These are phyloP conservation scores for Tetropium fuscum DNA, from an alignment of 2,888 invertebrate species.

Conservation along the genomic window DNA sequence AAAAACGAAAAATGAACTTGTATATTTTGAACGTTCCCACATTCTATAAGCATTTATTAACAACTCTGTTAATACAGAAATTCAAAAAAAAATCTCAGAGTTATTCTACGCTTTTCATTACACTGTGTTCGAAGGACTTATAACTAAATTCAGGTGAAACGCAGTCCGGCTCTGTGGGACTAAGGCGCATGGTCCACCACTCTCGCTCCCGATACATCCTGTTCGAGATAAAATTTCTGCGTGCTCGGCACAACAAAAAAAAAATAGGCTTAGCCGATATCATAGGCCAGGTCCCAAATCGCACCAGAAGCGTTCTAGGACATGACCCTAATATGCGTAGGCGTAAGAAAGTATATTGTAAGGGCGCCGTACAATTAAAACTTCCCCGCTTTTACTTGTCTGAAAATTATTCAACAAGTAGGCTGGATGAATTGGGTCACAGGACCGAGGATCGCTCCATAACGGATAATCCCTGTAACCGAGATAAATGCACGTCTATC, in stretches of 20 bases:
- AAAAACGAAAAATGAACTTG: too few species aligned
- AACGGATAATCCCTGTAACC: too few species aligned
- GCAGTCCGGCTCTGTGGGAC: slow-evolving; percentile 3
- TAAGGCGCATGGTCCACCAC: slow-evolving; percentile 42
- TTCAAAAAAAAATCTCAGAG: too few species aligned
- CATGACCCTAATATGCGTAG: too few species aligned
- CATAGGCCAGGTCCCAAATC: too few species aligned
- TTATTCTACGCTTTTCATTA: too few species aligned
- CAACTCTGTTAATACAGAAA: too few species aligned
- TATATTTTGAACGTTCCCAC: too few species aligned
- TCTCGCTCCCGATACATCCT: slow-evolving; percentile 24
- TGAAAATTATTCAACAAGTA: slow-evolving; percentile 33
- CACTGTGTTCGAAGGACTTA: not conserved
- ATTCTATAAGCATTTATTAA: too few species aligned
- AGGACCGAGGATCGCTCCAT: slow-evolving; percentile 22
- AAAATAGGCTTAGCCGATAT: too few species aligned
- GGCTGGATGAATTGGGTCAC: slow-evolving; percentile 31
- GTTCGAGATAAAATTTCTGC: slow-evolving; percentile 13
- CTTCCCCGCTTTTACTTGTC: not conserved
- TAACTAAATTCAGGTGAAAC: not conserved
- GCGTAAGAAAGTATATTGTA: not conserved
- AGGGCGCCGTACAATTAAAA: not conserved
- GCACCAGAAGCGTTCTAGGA: not conserved
- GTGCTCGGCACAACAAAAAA: too few species aligned
- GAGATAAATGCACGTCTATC: too few species aligned